A percentile compares a stretch with the other conserved stretches of the same genome.
phyloP scores from a whole-genome alignment of 2,113 vertebrate genomes.

The Tympanuchus pallidicinctus region DNA sequence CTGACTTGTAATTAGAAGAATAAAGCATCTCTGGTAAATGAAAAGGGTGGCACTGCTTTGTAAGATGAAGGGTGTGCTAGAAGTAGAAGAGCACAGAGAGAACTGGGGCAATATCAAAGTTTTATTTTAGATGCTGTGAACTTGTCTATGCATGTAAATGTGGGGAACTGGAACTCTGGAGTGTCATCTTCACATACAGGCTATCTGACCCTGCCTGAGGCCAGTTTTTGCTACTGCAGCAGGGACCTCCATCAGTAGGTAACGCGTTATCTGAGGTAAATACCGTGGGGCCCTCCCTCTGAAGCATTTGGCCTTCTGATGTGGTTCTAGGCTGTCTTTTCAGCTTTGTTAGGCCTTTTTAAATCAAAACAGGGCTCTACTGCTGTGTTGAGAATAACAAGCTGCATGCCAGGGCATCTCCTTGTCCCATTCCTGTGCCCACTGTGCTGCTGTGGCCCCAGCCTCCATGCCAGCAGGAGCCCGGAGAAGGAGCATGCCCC shows the following conservation, averaged over 20 bases:
- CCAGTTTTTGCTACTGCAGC: neutral
- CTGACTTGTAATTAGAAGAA: neutral
- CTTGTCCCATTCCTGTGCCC: neutral
- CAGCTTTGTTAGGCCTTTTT: neutral
- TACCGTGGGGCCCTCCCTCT: neutral
- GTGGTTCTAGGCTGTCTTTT: neutral
- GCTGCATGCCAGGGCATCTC: neutral
- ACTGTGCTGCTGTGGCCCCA: accelerated
- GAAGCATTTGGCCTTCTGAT: neutral
- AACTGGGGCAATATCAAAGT: neutral
- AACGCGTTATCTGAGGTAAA: neutral
- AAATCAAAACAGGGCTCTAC: accelerated
- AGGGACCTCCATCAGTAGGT: neutral
- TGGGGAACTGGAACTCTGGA: accelerated
- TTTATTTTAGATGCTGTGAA: neutral
- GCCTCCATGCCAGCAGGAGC: accelerated
- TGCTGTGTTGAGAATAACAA: accelerated
- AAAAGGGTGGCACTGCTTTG: neutral
- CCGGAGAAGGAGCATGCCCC: neutral
- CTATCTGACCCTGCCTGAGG: neutral
- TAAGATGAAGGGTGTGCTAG: neutral
- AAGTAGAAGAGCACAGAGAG: neutral
- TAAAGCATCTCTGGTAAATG: neutral
- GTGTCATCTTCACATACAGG: neutral
- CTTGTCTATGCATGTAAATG: neutral